Conservation (phyloP, 2,888 invertebrate genomes). For the Brenthis daphne region DNA sequence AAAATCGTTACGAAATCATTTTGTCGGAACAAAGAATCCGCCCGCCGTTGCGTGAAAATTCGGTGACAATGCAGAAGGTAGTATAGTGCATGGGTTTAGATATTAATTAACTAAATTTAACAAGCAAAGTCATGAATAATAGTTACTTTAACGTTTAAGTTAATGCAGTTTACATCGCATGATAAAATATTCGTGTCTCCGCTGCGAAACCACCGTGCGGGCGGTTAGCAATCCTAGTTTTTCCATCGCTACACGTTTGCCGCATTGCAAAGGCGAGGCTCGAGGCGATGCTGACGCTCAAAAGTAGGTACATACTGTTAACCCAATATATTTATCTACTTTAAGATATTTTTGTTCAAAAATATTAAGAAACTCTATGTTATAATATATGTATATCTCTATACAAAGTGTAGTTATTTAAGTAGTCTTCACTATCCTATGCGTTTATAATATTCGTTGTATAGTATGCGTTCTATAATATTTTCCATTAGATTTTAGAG, state of each 20-base stretch:
- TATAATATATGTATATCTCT: too few species aligned
- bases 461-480: too few species aligned
- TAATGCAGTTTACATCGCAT: slow-evolving; percentile 1
- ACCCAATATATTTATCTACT: background rate
- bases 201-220: slow-evolving; percentile 13
- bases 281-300: slow-evolving; percentile 10
- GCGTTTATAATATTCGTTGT: too few species aligned
- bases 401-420: too few species aligned
- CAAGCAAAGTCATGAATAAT: background rate
- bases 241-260: slow-evolving; percentile 22
- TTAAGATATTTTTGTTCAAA: background rate
- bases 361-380: background rate
- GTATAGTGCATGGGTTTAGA: too few species aligned
- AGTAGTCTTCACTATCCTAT: too few species aligned
- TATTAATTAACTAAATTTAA: too few species aligned
- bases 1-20: too few species aligned
- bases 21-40: too few species aligned
- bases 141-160: background rate
- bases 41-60: too few species aligned
- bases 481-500: too few species aligned
- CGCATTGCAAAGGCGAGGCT: slow-evolving; percentile 28
- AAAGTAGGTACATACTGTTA: background rate
- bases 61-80: too few species aligned
- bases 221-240: slow-evolving; percentile 16
- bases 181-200: slow-evolving; percentile 3